A percentile compares a stretch with the other conserved stretches of the same genome.
Conservation (phyloP, 2,888 invertebrate genomes). For the Muschampia plurimacula region DNA sequence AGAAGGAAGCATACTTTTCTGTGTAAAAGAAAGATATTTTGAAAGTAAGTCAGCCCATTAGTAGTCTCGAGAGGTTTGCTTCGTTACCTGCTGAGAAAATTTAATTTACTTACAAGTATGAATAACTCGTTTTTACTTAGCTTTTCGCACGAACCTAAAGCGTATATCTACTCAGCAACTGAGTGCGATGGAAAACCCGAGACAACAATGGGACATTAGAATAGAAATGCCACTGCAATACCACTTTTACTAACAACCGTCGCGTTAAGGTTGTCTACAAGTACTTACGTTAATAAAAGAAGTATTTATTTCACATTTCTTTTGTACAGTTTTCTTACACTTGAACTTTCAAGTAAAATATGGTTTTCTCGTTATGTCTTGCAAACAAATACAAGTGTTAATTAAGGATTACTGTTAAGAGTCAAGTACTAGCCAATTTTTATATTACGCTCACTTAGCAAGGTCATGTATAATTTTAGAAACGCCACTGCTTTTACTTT, state of each 20-base stretch:
- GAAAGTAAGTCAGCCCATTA: constrained; percentile 24
- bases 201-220: constrained; percentile 13
- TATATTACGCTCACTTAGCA: too few species aligned
- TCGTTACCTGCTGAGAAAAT: constrained; percentile 27
- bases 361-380: not conserved
- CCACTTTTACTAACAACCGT: constrained; percentile 3
- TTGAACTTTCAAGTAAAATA: not conserved
- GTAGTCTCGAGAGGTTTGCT: constrained; percentile 22
- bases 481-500: constrained; percentile 35
- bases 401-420: not conserved
- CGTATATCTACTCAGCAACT: constrained; percentile 1
- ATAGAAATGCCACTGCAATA: not conserved
- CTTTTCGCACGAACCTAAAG: not conserved
- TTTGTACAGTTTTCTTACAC: constrained; percentile 3
- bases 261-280: not conserved
- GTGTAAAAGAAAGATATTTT: constrained; percentile 15
- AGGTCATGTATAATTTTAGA: constrained; percentile 2
- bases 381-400: not conserved
- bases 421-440: not conserved
- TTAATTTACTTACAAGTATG: constrained; percentile 7
- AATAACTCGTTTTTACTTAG: not conserved
- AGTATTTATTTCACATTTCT: constrained; percentile 4
- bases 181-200: not conserved
- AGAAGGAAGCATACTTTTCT: constrained; percentile 6
- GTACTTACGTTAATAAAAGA: constrained; percentile 6